Percentiles rank a stretch among this genome's conserved stretches.
These are phyloP conservation scores for Morus bassanus DNA, from an alignment of 2,797 vertebrate species.

Conservation along the genomic window DNA sequence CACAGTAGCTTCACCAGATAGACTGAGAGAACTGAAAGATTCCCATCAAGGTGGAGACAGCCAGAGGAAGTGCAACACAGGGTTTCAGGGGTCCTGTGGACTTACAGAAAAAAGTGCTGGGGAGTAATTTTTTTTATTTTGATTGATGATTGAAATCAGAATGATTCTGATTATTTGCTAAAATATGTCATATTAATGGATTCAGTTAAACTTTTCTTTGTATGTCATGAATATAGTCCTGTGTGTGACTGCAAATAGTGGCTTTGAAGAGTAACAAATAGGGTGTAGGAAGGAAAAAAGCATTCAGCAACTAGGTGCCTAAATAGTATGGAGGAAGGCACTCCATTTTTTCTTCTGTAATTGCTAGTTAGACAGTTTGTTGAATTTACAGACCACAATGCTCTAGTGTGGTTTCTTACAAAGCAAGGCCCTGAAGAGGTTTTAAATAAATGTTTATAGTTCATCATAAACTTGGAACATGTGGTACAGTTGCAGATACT, in stretches of 20 bases:
- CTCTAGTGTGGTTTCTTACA: neutral
- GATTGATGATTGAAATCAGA: too few relatives aligned
- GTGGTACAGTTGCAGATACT: neutral
- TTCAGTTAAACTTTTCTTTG: neutral
- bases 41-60: fast-evolving
- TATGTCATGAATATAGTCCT: neutral
- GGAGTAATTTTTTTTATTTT: too few relatives aligned
- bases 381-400: neutral
- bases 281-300: neutral
- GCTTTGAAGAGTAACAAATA: neutral
- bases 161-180: neutral
- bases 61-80: neutral
- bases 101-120: neutral
- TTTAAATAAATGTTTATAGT: constrained; percentile 5
- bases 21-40: neutral
- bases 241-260: neutral
- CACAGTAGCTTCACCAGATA: neutral
- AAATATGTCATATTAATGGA: neutral
- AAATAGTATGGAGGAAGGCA: neutral
- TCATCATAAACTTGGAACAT: neutral
- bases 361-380: neutral
- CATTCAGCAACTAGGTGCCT: neutral
- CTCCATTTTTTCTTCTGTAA: neutral
- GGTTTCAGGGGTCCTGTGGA: neutral
- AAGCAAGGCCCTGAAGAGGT: neutral